Percentiles rank a stretch among this genome's conserved stretches.
phyloP scores from a whole-genome alignment of 2,113 vertebrate species.

The Conger conger region DNA sequence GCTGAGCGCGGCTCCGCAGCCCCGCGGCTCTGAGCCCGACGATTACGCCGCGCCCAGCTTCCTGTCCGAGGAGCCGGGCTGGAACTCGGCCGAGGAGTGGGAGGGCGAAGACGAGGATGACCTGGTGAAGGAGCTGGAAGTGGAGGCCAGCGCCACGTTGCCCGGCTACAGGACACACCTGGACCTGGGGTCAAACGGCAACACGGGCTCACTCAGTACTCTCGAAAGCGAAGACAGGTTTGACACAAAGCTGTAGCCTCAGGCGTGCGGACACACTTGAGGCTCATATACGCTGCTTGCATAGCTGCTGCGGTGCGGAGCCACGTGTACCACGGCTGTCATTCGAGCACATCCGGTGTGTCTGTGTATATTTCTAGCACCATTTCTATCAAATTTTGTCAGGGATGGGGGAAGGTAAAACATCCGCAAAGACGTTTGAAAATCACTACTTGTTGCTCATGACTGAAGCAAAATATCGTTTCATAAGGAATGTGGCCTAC shows the following conservation, averaged over 20 bases:
- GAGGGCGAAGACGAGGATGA: conserved; percentile 87
- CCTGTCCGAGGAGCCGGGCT: conserved; percentile 79
- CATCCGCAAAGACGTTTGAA: no score
- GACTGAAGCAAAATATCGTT: no score
- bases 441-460: no score
- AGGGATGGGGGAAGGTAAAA: no score
- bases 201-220: conserved; percentile 57
- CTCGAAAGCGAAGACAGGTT: conserved; percentile 77
- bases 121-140: conserved; percentile 82
- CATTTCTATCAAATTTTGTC: no score
- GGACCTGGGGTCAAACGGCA: conserved; percentile 65
- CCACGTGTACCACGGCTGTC: background rate
- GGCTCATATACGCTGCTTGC: background rate
- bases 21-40: conserved; percentile 67
- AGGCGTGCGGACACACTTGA: background rate
- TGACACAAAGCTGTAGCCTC: conserved; percentile 83
- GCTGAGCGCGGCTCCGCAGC: conserved; percentile 70
- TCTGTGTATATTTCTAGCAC: no score
- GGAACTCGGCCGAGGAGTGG: background rate
- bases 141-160: conserved; percentile 68
- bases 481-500: no score
- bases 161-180: conserved; percentile 77
- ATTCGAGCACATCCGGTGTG: no score
- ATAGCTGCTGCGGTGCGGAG: conserved; percentile 63
- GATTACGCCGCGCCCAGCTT: conserved; percentile 48